phyloP scores from a whole-genome alignment of 2,113 vertebrate genomes.

The Callithrix jacchus region DNA sequence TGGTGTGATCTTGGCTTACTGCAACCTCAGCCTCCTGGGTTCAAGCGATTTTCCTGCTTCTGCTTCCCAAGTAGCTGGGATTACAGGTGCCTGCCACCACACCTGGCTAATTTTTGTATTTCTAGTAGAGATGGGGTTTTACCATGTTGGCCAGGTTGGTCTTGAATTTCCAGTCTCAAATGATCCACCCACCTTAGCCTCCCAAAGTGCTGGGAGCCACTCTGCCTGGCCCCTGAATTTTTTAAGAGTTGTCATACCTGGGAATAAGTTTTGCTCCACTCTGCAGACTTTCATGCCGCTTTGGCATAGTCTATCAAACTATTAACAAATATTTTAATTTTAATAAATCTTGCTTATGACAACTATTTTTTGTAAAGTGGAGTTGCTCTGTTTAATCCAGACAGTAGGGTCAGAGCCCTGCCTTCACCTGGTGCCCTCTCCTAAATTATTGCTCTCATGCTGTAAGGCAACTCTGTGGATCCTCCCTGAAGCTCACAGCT shows the following conservation, averaged over 20 bases:
- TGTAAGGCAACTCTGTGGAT: neutral
- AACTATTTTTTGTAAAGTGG: neutral
- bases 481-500: neutral
- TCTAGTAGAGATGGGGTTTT: neutral
- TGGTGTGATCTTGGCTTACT: too few relatives aligned
- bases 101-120: neutral
- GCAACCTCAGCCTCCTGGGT: too few relatives aligned
- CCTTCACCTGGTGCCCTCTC: neutral
- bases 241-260: neutral
- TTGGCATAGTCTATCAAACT: neutral
- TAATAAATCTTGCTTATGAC: neutral
- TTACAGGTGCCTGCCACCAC: neutral
- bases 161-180: neutral
- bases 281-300: neutral
- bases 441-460: neutral
- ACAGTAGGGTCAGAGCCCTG: neutral
- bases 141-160: neutral
- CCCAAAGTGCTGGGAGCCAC: neutral
- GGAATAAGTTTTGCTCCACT: neutral
- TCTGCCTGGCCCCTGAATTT: too few relatives aligned
- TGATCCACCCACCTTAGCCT: neutral
- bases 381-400: neutral
- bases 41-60: too few relatives aligned
- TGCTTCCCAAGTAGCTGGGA: too few relatives aligned
- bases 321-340: constrained; percentile 1